Evolutionary conservation across 1,140 invertebrate genomes (phyloP).

Genomic region (Euwallacea fornicatus): DNA sequence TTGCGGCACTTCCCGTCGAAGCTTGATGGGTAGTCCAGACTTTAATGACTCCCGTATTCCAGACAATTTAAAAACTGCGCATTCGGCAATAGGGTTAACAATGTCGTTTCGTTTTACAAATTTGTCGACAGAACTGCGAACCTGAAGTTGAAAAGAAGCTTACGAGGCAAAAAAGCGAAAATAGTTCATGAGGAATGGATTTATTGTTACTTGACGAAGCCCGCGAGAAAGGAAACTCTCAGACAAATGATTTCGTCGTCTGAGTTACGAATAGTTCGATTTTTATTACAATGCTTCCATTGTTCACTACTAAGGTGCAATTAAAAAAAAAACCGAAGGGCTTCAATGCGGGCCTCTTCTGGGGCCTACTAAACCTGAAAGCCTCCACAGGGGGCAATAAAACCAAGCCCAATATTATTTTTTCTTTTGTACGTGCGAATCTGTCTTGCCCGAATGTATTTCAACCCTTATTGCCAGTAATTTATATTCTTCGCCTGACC

Average conservation of each 20-base stretch:
- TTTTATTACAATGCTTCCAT: too few relatives aligned
- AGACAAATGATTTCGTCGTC: too few relatives aligned
- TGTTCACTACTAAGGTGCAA: background rate
- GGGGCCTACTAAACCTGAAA: background rate
- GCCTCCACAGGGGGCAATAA: background rate
- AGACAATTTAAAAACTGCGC: slow-evolving; percentile 27
- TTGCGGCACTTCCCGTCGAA: slow-evolving; percentile 19
- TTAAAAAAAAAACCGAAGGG: background rate
- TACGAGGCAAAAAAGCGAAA: slow-evolving; percentile 7
- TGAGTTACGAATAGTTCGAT: too few relatives aligned
- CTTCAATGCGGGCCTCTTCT: too few relatives aligned
- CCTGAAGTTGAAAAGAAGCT: slow-evolving; percentile 19
- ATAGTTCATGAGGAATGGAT: slow-evolving; percentile 4
- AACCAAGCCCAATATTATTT: slow-evolving; percentile 11
- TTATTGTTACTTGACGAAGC: background rate
- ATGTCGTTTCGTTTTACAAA: slow-evolving; percentile 31
- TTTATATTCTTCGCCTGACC: slow-evolving; percentile 29
- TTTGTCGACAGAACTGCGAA: slow-evolving; percentile 25
- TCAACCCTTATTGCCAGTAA: slow-evolving; percentile 13
- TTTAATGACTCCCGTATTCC: slow-evolving; percentile 22
- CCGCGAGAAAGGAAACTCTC: too few relatives aligned
- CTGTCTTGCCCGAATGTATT: background rate
- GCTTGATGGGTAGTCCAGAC: slow-evolving; percentile 16
- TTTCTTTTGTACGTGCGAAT: slow-evolving; percentile 2
- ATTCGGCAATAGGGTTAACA: slow-evolving; percentile 25